phyloP scores from a whole-genome alignment of 2,888 invertebrate species.

The Litoditis marina region DNA sequence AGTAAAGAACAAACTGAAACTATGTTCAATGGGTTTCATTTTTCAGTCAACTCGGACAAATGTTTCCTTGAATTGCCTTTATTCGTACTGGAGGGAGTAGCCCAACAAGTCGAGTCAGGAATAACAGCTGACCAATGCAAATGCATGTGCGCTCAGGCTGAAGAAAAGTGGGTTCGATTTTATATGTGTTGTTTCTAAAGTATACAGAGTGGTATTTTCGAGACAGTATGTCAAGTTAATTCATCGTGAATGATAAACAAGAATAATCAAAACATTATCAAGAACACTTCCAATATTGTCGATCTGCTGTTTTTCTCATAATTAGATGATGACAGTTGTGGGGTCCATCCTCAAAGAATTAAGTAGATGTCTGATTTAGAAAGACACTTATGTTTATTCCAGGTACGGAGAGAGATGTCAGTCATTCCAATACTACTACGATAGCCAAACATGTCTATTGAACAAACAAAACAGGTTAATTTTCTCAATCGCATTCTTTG shows the following conservation, averaged over 20 bases:
- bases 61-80: conserved; percentile 57
- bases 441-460: conserved; percentile 57
- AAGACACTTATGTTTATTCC: too few species aligned
- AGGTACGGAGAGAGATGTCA: conserved; percentile 56
- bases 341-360: too few species aligned
- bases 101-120: conserved; percentile 53
- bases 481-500: too few species aligned
- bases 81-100: conserved; percentile 57
- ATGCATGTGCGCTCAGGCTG: conserved; percentile 16
- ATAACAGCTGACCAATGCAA: conserved; percentile 29
- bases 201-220: too few species aligned
- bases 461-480: conserved; percentile 56
- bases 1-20: too few species aligned
- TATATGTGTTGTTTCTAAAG: too few species aligned
- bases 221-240: too few species aligned
- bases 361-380: too few species aligned
- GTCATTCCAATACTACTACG: conserved; percentile 57
- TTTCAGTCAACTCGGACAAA: conserved; percentile 37
- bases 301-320: neutral
- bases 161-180: conserved; percentile 7
- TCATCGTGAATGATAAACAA: too few species aligned
- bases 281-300: neutral
- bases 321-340: too few species aligned
- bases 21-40: too few species aligned
- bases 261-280: too few species aligned